Conservation (phyloP, 1,140 invertebrate genomes). For the Papilio dardanus region DNA sequence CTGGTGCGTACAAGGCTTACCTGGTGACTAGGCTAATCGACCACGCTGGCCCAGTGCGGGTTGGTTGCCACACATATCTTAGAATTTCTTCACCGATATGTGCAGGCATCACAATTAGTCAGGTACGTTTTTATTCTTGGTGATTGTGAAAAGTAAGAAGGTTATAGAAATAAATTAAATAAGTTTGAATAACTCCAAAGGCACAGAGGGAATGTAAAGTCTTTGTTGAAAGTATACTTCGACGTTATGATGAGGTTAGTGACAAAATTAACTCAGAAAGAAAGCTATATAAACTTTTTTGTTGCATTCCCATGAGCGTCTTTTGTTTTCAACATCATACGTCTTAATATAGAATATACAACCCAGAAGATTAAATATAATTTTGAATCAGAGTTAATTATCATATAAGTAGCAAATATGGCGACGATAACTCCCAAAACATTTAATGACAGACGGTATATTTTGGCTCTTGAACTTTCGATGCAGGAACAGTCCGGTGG, state of each 20-base stretch:
- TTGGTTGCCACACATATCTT: too few relatives aligned
- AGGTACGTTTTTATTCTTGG: too few relatives aligned
- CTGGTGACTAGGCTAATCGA: too few relatives aligned
- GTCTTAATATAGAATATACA: conserved; percentile 63
- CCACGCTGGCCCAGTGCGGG: too few relatives aligned
- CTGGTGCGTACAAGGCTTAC: too few relatives aligned
- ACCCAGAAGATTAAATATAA: conserved; percentile 72
- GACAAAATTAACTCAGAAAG: not conserved
- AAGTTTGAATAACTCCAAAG: too few relatives aligned
- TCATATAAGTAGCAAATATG: conserved; percentile 64
- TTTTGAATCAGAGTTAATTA: conserved; percentile 67
- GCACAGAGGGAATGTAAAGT: not conserved
- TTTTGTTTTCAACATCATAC: conserved; percentile 63
- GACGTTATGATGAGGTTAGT: not conserved
- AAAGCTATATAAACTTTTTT: conserved; percentile 29
- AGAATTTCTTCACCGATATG: too few relatives aligned
- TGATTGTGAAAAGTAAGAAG: too few relatives aligned
- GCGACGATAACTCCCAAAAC: conserved; percentile 63
- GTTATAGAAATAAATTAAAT: too few relatives aligned
- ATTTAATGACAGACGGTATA: conserved; percentile 54
- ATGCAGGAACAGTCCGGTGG: conserved; percentile 56
- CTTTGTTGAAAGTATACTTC: not conserved
- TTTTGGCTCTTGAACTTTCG: conserved; percentile 38
- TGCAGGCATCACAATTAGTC: too few relatives aligned
- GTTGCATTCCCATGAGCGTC: conserved; percentile 47